Base-by-base conservation (phyloP, 2,888 invertebrate genomes). In the Drosophila kambysellisi region DNA sequence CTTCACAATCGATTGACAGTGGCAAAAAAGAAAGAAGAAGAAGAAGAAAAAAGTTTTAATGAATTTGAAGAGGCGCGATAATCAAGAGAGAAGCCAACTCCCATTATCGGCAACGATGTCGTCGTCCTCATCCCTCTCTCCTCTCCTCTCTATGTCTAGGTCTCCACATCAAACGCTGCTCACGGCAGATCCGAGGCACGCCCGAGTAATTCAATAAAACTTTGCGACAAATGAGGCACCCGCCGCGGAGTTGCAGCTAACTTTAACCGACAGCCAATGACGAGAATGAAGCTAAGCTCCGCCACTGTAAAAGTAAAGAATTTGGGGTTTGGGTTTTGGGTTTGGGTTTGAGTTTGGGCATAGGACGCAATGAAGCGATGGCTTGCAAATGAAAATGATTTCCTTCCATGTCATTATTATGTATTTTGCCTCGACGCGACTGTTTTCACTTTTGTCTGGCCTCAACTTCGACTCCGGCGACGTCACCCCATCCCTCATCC, bases 181-280 rank as follows among this genome's bases (percentile, higher is more conserved):
- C 81, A 79, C 77, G 67, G 66, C 81, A 60, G 70, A 69, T 67
- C 71, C 70, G 81, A 64, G 81, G 83, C 84, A 89, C 90, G 83
- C 79, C 79, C 80, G 81, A 78, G 83, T 89, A 90, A 90, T 91
- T 91, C 90, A 90, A 90, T 90, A 91, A 90, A 90, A 90, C 85
- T 89, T 89, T 89, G 83, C 91, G 89, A 91, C 88, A 89, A 88
- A 88, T 88, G 88, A 88, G 82, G 90, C 84, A 72, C 75, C 78
- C 79, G 60, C 66, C 74, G 61, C 51, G 51, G 74, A 69, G 74
- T 77, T 80, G 75, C 79, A 75, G 58, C 79, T 64, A 75, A 78
- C 79, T 78, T 58, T 57, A 79, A 69, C 39, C 75, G 79, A 79
- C 79, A 79, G 68, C 63, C 65, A 78, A 67, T 62, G 78, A 74